Evolutionary conservation across 1,140 invertebrate species (phyloP).

Genomic region (Pissodes strobi): DNA sequence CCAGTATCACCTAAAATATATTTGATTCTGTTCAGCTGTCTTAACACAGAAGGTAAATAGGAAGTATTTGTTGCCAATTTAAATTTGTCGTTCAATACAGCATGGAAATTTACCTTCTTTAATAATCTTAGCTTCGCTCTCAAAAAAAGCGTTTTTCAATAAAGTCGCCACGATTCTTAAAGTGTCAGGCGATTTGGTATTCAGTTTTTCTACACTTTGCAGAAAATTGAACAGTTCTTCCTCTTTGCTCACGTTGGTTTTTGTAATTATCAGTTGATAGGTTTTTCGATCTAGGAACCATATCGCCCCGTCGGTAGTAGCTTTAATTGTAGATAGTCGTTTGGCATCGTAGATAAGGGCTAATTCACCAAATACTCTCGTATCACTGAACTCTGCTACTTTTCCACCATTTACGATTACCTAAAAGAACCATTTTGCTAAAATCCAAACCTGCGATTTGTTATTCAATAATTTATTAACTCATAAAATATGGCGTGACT

Average conservation of each 20-base stretch:
- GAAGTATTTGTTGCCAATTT: too few species aligned
- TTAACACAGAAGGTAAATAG: too few species aligned
- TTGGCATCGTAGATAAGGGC: conserved; percentile 93
- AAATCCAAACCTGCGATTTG: too few species aligned
- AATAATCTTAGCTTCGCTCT: conserved; percentile 82
- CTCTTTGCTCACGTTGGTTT: conserved; percentile 76
- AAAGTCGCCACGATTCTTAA: conserved; percentile 88
- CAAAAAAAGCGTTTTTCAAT: conserved; percentile 85
- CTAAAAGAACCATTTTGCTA: too few species aligned
- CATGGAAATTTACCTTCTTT: conserved; percentile 85
- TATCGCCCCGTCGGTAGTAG: conserved; percentile 78
- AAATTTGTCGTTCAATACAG: too few species aligned
- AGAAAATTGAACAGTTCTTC: conserved; percentile 84
- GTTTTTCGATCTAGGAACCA: conserved; percentile 85
- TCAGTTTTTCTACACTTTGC: conserved; percentile 79
- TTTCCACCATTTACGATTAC: conserved; percentile 6
- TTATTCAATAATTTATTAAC: too few species aligned
- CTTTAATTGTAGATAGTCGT: conserved; percentile 81
- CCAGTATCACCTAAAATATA: conserved; percentile 66
- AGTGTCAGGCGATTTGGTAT: conserved; percentile 76
- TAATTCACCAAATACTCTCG: conserved; percentile 90
- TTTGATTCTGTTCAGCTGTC: too few species aligned
- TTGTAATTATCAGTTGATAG: conserved; percentile 88
- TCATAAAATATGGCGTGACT: too few species aligned
- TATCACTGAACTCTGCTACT: conserved; percentile 56